phyloP scores from a whole-genome alignment of 1,140 invertebrate genomes.

The Oscheius sp. region DNA sequence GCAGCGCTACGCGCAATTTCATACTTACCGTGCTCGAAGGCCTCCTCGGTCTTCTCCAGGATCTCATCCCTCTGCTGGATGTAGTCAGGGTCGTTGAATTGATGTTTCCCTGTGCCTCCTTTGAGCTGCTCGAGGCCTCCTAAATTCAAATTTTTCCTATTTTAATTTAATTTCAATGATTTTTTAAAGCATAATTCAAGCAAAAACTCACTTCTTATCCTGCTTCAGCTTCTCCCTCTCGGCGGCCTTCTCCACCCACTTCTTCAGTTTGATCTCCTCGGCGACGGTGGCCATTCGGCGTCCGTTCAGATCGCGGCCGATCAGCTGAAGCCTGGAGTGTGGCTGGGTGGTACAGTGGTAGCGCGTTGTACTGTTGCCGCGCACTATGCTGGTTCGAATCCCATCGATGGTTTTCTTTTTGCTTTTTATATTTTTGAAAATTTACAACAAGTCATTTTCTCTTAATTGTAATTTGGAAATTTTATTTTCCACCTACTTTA shows the following conservation, averaged over 20 bases:
- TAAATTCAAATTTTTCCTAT: conserved; percentile 32
- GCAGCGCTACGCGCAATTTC: too few species aligned
- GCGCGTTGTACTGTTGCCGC: too few species aligned
- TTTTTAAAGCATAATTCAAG: not conserved
- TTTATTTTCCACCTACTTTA: too few species aligned
- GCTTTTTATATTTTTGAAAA: too few species aligned
- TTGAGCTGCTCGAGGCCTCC: conserved; percentile 37
- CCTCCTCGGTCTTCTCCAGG: conserved; percentile 43
- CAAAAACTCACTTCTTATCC: conserved; percentile 2
- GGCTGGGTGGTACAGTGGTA: too few species aligned
- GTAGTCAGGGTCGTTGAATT: conserved; percentile 40
- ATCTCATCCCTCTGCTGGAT: conserved; percentile 35
- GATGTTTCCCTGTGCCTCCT: conserved; percentile 32
- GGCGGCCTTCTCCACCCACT: conserved; percentile 35
- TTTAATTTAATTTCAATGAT: not conserved
- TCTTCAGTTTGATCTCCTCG: conserved; percentile 75
- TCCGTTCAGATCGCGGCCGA: conserved; percentile 89
- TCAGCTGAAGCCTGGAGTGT: too few species aligned
- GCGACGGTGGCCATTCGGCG: conserved; percentile 88
- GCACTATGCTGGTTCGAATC: too few species aligned
- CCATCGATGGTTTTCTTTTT: too few species aligned
- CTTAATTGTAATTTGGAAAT: too few species aligned
- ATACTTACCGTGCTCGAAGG: conserved; percentile 31
- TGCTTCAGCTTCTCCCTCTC: conserved; percentile 38
- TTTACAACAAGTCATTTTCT: too few species aligned